These are phyloP conservation scores for Scatophagus argus DNA, from an alignment of 2,113 vertebrate species.

Conservation along the genomic window DNA sequence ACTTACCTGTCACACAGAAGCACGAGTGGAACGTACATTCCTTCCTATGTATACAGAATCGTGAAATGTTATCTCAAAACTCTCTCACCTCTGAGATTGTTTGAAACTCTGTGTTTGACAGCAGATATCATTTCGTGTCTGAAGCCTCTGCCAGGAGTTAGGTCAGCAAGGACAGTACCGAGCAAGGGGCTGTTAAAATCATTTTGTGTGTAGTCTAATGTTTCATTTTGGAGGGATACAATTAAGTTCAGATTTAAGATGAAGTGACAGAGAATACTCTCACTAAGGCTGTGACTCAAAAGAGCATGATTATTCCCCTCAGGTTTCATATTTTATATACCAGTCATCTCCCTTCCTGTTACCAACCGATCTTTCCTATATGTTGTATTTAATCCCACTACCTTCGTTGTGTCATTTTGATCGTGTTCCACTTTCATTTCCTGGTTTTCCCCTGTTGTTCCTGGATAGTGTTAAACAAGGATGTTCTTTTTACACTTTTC, in stretches of 20 bases:
- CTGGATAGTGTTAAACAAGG: conserved; percentile 15
- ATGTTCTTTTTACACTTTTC: conserved; percentile 34
- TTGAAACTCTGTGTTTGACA: conserved; percentile 17
- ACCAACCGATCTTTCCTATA: neutral
- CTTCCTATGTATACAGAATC: neutral
- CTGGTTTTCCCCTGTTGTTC: conserved; percentile 11
- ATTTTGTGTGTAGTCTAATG: conserved; percentile 59
- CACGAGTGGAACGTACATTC: conserved; percentile 1
- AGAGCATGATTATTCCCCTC: neutral
- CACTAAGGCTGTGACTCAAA: conserved; percentile 18
- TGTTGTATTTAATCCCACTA: neutral
- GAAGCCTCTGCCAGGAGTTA: conserved; percentile 34
- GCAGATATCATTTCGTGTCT: conserved; percentile 40
- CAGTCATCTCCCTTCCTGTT: conserved; percentile 23
- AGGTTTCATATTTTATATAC: conserved; percentile 19
- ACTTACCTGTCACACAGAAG: conserved; percentile 45
- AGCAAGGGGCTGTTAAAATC: conserved; percentile 64
- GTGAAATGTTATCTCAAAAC: conserved; percentile 31
- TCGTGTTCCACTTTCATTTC: conserved; percentile 10
- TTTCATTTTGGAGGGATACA: conserved; percentile 67
- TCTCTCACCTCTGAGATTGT: neutral
- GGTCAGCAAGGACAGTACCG: conserved; percentile 53
- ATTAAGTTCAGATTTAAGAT: conserved; percentile 70
- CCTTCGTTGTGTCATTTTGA: conserved; percentile 19
- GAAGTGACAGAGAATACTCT: conserved; percentile 61